Conservation (phyloP, 1,140 invertebrate species). For the Zaprionus africanus region DNA sequence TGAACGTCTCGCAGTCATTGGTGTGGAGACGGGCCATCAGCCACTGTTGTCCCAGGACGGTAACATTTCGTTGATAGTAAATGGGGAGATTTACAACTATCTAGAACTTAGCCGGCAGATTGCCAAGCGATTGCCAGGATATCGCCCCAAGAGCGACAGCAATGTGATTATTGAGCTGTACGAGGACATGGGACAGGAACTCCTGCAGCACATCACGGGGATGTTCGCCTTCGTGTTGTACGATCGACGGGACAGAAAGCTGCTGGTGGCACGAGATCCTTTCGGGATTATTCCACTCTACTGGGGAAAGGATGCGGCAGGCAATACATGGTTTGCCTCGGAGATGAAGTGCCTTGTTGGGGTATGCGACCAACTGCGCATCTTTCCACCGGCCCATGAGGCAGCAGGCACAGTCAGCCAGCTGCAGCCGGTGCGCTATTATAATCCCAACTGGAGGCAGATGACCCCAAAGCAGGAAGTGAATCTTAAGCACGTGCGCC, state of each 20-base stretch:
- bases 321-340: constrained; percentile 70
- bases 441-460: constrained; percentile 52
- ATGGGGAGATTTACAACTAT: constrained; percentile 78
- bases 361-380: constrained; percentile 52
- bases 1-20: constrained; percentile 62
- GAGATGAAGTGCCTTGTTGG: constrained; percentile 74
- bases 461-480: constrained; percentile 40
- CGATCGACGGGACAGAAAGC: constrained; percentile 88
- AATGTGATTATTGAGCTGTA: constrained; percentile 91
- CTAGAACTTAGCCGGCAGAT: constrained; percentile 49
- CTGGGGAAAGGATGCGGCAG: constrained; percentile 85
- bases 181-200: constrained; percentile 87
- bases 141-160: constrained; percentile 90
- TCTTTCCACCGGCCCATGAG: constrained; percentile 60
- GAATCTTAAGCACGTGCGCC: constrained; percentile 49
- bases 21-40: constrained; percentile 67
- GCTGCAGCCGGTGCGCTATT: constrained; percentile 45
- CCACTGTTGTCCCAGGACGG: constrained; percentile 64
- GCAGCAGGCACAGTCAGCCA: constrained; percentile 50
- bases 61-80: constrained; percentile 55
- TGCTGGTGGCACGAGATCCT: constrained; percentile 93
- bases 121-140: constrained; percentile 72
- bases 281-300: constrained; percentile 92
- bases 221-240: constrained; percentile 94
- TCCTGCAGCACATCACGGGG: constrained; percentile 89